phyloP scores from a whole-genome alignment of 2,113 vertebrate genomes.

The rat (Rattus norvegicus) region DNA sequence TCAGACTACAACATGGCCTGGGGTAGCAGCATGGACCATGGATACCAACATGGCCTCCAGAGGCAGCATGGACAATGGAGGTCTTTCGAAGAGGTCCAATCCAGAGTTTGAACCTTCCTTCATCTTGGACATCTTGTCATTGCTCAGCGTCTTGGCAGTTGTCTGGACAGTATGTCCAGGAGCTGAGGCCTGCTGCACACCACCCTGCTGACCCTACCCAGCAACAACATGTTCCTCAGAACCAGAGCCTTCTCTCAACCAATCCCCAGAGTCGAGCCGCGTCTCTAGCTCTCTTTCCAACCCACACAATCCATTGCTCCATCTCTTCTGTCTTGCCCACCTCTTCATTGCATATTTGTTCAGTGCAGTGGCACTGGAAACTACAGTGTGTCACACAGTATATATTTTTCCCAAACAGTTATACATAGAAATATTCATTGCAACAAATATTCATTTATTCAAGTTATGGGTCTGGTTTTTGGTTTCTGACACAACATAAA shows the following conservation, averaged over 20 bases:
- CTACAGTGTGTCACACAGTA: neutral
- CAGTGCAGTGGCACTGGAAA: neutral
- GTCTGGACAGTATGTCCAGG: neutral
- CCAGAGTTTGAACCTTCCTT: neutral
- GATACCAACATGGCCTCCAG: neutral
- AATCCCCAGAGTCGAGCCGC: neutral
- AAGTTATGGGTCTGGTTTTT: neutral
- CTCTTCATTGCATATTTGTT: neutral
- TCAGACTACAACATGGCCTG: neutral
- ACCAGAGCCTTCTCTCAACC: neutral
- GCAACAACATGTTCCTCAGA: neutral
- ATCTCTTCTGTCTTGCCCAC: neutral
- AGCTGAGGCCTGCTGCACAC: neutral
- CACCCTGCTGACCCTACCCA: neutral
- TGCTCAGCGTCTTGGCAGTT: neutral
- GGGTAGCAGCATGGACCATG: neutral
- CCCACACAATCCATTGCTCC: neutral
- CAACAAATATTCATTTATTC: neutral
- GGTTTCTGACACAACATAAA: no score
- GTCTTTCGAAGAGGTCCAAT: neutral
- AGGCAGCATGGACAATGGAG: neutral
- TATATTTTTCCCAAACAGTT: neutral
- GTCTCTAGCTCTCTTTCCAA: neutral
- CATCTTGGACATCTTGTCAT: neutral
- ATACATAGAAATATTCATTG: neutral